These are phyloP conservation scores for Parthenolecanium corni DNA, from an alignment of 2,888 invertebrate genomes.

Conservation along the genomic window DNA sequence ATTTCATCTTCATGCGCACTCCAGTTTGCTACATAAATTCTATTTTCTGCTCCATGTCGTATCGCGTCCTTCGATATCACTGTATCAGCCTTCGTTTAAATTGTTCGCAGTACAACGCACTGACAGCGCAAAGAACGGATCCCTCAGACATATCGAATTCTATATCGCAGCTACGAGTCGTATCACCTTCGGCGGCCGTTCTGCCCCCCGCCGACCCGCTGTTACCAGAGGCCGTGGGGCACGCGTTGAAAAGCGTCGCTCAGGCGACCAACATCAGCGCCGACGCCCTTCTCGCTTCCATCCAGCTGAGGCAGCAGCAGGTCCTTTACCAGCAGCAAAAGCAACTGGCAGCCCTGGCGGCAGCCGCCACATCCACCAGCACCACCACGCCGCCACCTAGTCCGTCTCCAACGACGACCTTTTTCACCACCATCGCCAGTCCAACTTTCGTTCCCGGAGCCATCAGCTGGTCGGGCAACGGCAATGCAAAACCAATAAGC, in stretches of 20 bases:
- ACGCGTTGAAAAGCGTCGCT: slow-evolving; percentile 42
- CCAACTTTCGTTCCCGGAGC: slow-evolving; percentile 39
- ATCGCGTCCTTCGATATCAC: no score
- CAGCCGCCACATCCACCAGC: slow-evolving; percentile 40
- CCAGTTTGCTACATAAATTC: no score
- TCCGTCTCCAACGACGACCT: slow-evolving; percentile 39
- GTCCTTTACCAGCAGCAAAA: slow-evolving; percentile 29
- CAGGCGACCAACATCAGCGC: slow-evolving; percentile 66
- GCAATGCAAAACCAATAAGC: slow-evolving; percentile 34
- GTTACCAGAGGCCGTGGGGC: slow-evolving; percentile 31
- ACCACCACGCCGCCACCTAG: slow-evolving; percentile 43
- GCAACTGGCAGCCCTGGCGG: slow-evolving; percentile 38
- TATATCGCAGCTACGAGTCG: slow-evolving; percentile 15
- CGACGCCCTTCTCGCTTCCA: slow-evolving; percentile 64
- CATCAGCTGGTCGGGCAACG: slow-evolving; percentile 35
- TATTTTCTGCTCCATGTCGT: no score
- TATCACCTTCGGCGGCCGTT: background rate
- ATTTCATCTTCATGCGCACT: no score
- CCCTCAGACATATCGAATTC: slow-evolving; percentile 14
- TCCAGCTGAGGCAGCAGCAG: slow-evolving; percentile 39
- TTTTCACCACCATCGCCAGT: slow-evolving; percentile 38
- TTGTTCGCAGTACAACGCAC: slow-evolving; percentile 18
- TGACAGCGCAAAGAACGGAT: background rate
- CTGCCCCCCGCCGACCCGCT: slow-evolving; percentile 30
- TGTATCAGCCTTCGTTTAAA: no score